Base-by-base conservation (phyloP, 2,113 vertebrate genomes). In the Chitala chitala region DNA sequence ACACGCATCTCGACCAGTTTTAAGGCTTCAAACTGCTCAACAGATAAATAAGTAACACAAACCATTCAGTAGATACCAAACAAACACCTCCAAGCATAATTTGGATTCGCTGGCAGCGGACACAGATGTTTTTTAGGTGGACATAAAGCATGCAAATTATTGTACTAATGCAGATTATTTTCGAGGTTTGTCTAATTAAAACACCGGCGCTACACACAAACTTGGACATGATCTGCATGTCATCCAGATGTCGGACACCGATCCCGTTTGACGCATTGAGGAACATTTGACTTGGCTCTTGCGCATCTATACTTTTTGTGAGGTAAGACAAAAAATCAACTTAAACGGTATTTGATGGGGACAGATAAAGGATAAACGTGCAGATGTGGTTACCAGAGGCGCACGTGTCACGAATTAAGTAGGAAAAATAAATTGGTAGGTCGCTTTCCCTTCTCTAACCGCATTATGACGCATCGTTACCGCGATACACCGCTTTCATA, bases 381-480 rank as follows among this genome's bases (percentile, higher is more conserved):
- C 69, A 29, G 44, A 12, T 46, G 38, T 36, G 80, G 82, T 86
- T 80, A 82, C 51, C 17, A 58, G 77, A 78, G 56, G 69, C 70
- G 59, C 84, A 88, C 88, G 87, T 89, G 81, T 90, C 87, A 87
- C 84, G 84, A 80, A 80, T 85, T 79, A 85, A 84, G 82, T 79
- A 71, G 78, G 81, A 46, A 56, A 75, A 84, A 85, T 82, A 87
- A 87, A 80, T 78, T 83, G 82, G 81, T 74, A 83, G 85, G 78
- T 82, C 82, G 82, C 84, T 86, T 84, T 86, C 81, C 85, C 83
- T 74, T n/a, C 75, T 68, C 82, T 89, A 91, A 90, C 90, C 90
- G 90, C 90, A 91, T 92, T 91, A 91, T 90, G 90, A 92, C 90
- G 90, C 89, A 87, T 75, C 78, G 81, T 83, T 82, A 84, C 33